These are phyloP conservation scores for Hipparchia sbordonii DNA, from an alignment of 2,888 invertebrate species.

Conservation along the genomic window DNA sequence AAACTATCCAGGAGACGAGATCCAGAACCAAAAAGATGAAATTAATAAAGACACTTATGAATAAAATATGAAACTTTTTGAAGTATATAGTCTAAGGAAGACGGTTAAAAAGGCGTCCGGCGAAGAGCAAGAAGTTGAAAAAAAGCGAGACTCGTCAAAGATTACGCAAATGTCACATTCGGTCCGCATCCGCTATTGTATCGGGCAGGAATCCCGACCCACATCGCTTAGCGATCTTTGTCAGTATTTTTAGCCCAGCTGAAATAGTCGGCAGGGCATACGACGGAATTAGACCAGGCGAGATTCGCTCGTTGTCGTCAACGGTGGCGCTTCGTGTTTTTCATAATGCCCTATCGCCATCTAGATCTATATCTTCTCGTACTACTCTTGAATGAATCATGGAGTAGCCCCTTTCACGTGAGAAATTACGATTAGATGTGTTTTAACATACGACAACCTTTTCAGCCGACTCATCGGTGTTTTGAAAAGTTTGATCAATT, in stretches of 20 bases:
- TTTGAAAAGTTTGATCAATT: too few species aligned
- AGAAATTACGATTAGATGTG: neutral
- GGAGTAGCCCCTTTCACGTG: constrained; percentile 25
- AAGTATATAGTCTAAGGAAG: too few species aligned
- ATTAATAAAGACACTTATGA: too few species aligned
- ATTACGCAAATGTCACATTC: constrained; percentile 46
- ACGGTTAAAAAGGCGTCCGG: neutral
- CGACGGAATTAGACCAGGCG: constrained; percentile 60
- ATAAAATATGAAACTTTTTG: too few species aligned
- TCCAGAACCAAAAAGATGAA: too few species aligned
- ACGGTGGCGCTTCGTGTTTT: constrained; percentile 43
- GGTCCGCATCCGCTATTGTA: constrained; percentile 44
- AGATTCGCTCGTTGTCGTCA: constrained; percentile 45
- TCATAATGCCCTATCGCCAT: constrained; percentile 29
- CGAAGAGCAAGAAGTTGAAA: neutral
- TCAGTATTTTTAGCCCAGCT: constrained; percentile 64
- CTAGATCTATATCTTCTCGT: constrained; percentile 36
- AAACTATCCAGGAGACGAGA: too few species aligned
- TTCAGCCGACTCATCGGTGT: too few species aligned
- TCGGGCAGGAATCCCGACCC: constrained; percentile 66
- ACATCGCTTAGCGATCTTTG: constrained; percentile 62
- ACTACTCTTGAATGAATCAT: constrained; percentile 33
- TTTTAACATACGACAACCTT: neutral
- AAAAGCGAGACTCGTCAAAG: constrained; percentile 22
- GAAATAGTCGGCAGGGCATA: constrained; percentile 72